These are phyloP conservation scores for Accipiter virgatus DNA, from an alignment of 2,113 vertebrate genomes.

Conservation along the genomic window DNA sequence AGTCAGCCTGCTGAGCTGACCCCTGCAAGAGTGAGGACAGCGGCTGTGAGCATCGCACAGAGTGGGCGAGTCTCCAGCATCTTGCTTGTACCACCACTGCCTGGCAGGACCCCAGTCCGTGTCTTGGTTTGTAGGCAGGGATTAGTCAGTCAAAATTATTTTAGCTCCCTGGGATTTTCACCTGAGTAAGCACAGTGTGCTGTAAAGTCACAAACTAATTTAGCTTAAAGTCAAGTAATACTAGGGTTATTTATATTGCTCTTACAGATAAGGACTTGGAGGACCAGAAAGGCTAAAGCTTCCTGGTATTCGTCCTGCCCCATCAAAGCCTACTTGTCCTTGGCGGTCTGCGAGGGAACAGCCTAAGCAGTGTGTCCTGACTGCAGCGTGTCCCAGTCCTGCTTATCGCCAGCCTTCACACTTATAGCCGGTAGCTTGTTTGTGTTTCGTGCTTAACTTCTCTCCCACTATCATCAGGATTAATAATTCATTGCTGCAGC, in stretches of 20 bases:
- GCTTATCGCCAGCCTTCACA: neutral
- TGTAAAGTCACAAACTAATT: neutral
- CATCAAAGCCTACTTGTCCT: neutral
- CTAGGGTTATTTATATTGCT: neutral
- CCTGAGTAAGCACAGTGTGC: neutral
- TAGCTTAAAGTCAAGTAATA: neutral
- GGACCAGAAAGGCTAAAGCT: neutral
- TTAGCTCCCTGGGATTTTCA: neutral
- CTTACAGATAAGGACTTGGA: neutral
- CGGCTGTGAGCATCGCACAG: neutral
- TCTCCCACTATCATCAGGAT: neutral
- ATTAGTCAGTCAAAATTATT: neutral
- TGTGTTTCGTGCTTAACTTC: neutral
- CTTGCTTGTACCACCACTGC: neutral
- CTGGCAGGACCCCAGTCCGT: neutral
- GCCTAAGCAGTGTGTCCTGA: neutral
- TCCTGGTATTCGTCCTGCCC: neutral
- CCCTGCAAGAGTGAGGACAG: neutral
- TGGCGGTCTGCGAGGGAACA: neutral
- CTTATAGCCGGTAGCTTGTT: neutral
- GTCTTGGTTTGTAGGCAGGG: neutral
- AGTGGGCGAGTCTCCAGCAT: neutral
- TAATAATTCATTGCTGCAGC: neutral
- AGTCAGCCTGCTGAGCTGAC: neutral
- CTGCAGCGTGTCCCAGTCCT: fast-evolving